Conservation (phyloP, 2,888 invertebrate genomes). For the Folsomia candida region DNA sequence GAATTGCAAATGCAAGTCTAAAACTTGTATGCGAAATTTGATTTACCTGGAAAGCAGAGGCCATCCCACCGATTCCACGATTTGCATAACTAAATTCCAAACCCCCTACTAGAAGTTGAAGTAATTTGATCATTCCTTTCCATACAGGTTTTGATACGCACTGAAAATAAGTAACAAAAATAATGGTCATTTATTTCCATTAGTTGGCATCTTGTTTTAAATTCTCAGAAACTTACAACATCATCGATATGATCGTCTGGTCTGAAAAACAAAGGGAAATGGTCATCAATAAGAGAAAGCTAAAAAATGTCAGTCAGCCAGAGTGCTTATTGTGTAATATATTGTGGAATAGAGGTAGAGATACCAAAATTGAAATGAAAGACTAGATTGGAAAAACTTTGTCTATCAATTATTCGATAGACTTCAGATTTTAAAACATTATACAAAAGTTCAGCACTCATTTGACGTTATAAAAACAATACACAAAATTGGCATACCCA, state of each 20-base stretch:
- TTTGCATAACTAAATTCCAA: constrained; percentile 88
- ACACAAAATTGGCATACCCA: too few species aligned
- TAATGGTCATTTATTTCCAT: neutral
- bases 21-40: neutral
- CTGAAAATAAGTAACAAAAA: constrained; percentile 57
- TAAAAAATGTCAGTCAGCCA: too few species aligned
- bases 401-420: too few species aligned
- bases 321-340: too few species aligned
- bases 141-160: constrained; percentile 85
- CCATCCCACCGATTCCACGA: constrained; percentile 94
- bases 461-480: too few species aligned
- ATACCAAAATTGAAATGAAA: too few species aligned
- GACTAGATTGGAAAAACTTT: too few species aligned
- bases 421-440: too few species aligned
- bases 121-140: constrained; percentile 93
- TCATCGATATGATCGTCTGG: constrained; percentile 97
- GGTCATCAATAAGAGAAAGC: too few species aligned
- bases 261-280: too few species aligned
- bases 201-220: neutral
- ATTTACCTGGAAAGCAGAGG: constrained; percentile 73
- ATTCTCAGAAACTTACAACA: constrained; percentile 68
- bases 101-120: constrained; percentile 85
- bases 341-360: too few species aligned
- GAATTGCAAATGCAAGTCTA: neutral
- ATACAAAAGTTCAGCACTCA: too few species aligned